Evolutionary conservation across 2,888 invertebrate species (phyloP), one percentile per base, ranked within the genome.

Genomic region (Napeogenes inachia): DNA sequence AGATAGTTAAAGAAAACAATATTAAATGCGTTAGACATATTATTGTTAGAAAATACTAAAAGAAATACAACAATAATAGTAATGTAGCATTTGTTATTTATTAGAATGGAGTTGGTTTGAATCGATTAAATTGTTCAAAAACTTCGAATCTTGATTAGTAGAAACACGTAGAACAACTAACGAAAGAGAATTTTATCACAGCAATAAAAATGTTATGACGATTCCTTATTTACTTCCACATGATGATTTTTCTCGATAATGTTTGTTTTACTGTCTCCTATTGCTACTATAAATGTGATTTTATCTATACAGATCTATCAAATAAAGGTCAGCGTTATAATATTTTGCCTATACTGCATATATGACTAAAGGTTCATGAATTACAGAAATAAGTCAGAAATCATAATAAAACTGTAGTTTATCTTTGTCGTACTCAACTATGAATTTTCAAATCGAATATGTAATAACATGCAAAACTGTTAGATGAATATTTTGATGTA

Each of bases 181-280:
- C 61, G 62, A 63, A 63, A 70, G 63, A 60, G 55, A 63, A 65
- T 77, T 80, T 81, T 79, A 80, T 75, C 59, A 70, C 67, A 10
- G 70, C 69, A 67, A 75, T 81, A 80, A 81, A 80, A 73, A 72
- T 67, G 63, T 67, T 69, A 73, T 66, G 68, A 69, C 75, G 63
- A 69, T 73, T 72, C 72, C 70, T 70, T 75, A 78, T 77, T 76
- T 78, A 79, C 71, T 70, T 70, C 72, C 67, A 68, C 70, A 67
- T 21, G 61, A 70, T 71, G 70, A 69, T 73, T 70, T 68, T 63
- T 61, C 71, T 73, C 67, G 74, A 72, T 75, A 72, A 72, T 67
- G 68, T 71, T 73, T 72, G 68, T 69, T 75, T 75, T 74, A 77
- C 67, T 70, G 66, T 66, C 63, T 71, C 70, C 69, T 74, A 73